These are phyloP conservation scores for Netta rufina DNA, from an alignment of 2,797 vertebrate species.

Conservation along the genomic window DNA sequence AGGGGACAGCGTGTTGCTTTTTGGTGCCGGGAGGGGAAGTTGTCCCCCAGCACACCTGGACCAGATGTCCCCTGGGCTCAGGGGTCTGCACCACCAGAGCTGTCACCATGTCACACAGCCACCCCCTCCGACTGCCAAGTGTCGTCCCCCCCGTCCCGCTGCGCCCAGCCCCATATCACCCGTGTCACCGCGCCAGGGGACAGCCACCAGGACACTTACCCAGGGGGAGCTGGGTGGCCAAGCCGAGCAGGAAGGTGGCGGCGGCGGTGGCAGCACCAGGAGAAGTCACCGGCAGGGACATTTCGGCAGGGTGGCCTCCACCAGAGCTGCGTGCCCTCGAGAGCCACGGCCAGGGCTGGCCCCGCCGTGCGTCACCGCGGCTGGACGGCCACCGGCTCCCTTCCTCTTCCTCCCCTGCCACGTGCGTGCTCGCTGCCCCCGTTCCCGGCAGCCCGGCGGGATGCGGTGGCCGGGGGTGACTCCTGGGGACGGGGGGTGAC, in stretches of 20 bases:
- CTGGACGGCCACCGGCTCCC: accelerated
- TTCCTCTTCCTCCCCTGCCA: not conserved
- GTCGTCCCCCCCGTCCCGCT: not conserved
- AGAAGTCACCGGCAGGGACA: accelerated
- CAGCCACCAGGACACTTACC: not conserved
- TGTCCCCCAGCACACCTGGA: no score
- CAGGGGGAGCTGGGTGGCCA: accelerated
- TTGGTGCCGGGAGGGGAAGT: not conserved
- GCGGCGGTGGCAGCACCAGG: accelerated
- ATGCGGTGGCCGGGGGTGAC: no score
- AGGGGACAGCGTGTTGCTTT: not conserved
- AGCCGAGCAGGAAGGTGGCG: not conserved
- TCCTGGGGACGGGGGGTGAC: no score
- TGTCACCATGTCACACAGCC: accelerated
- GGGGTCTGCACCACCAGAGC: accelerated
- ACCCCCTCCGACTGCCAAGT: accelerated
- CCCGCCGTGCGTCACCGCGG: accelerated
- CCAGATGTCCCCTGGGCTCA: not conserved
- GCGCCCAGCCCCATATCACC: not conserved
- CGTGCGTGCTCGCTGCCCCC: accelerated
- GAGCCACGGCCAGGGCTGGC: not conserved
- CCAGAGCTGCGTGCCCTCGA: accelerated
- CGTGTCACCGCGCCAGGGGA: not conserved
- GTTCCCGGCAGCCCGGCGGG: accelerated
- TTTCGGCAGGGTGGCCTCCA: not conserved